A percentile compares a stretch with the other conserved stretches of the same genome.
Evolutionary conservation across 1,140 invertebrate genomes (phyloP).

Genomic region (Calephelis virginiensis): DNA sequence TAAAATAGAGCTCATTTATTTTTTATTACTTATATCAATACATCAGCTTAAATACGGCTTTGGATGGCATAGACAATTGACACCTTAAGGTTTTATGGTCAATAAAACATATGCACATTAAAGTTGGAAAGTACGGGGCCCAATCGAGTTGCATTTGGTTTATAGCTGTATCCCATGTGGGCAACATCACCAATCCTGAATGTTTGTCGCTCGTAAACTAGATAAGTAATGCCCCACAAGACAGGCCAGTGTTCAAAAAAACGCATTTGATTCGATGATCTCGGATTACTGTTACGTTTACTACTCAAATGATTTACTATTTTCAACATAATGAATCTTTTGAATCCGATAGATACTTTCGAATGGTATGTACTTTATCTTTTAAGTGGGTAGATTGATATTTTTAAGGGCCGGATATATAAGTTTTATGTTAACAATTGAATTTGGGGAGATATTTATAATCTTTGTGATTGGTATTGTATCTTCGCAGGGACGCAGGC

Average conservation of each 20-base stretch:
- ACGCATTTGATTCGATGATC: conserved; percentile 9
- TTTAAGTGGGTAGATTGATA: conserved; percentile 7
- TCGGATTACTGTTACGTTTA: conserved; percentile 11
- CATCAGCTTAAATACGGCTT: conserved; percentile 8
- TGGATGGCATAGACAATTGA: conserved; percentile 38
- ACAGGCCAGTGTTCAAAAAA: conserved; percentile 7
- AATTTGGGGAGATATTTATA: not conserved
- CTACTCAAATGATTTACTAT: conserved; percentile 5
- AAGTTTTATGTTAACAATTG: not conserved
- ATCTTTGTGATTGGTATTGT: too few species aligned
- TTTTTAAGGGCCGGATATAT: not conserved
- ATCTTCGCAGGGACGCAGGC: too few species aligned
- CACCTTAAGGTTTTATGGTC: conserved; percentile 51
- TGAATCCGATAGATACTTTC: conserved; percentile 12
- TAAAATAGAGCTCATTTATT: conserved; percentile 10
- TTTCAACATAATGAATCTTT: conserved; percentile 9
- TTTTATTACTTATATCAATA: conserved; percentile 13
- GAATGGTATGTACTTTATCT: conserved; percentile 11
- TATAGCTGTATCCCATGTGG: conserved; percentile 34
- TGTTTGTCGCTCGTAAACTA: conserved; percentile 50
- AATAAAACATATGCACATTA: conserved; percentile 38
- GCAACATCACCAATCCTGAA: conserved; percentile 47
- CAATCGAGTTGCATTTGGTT: conserved; percentile 37
- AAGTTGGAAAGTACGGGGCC: conserved; percentile 35
- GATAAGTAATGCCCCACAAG: conserved; percentile 49